Base-by-base conservation (phyloP, 2,113 vertebrate genomes). In the Indicator maculatus region DNA sequence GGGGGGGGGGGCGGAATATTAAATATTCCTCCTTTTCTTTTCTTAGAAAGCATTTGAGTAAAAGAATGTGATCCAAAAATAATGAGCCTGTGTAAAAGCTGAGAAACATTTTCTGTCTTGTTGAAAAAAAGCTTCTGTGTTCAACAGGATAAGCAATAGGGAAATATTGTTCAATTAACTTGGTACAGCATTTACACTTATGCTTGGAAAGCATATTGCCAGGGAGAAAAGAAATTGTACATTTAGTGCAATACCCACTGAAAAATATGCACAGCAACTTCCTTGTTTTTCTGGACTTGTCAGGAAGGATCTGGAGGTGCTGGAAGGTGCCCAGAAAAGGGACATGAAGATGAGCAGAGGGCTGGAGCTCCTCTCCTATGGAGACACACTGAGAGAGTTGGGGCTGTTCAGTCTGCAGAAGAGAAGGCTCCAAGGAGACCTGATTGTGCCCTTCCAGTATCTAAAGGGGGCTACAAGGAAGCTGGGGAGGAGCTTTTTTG, bases 101-200 rank as follows among this genome's bases (percentile, higher is more conserved):
- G 71, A 90, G 95, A 93, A 74, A 88, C 38, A 85, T 95, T 75
- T 96, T 94, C 87, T 95, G 95, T 96, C 92, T 93, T 89, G 44
- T 83, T 92, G 75, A 94, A 66, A 97, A 97, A 95, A 89, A 87
- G n/a, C 83, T 55, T 69, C 65, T 30, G 14, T 78, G 53, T 85
- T 80, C 75, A 47, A 95, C 55, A 71, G 86, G 39, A 77, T 92
- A 95, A 93, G 71, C 67, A 91, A 96, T 74, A 91, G 41, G 74
- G 97, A 96, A 93, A 91, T 90, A 90, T 69, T 96, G 56, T 86
- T 92, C 75, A 95, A 93, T 71, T 90, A 90, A 83, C 69, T 91
- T 84, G 56, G 45, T 87, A n/a, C 53, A 60, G 15, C 28, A 90
- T 93, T 96, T 92, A 97, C 77, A 73, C 26, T 92, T 86, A 80